These are phyloP conservation scores for Onthophagus taurus DNA, from an alignment of 1,140 invertebrate species.

Conservation along the genomic window DNA sequence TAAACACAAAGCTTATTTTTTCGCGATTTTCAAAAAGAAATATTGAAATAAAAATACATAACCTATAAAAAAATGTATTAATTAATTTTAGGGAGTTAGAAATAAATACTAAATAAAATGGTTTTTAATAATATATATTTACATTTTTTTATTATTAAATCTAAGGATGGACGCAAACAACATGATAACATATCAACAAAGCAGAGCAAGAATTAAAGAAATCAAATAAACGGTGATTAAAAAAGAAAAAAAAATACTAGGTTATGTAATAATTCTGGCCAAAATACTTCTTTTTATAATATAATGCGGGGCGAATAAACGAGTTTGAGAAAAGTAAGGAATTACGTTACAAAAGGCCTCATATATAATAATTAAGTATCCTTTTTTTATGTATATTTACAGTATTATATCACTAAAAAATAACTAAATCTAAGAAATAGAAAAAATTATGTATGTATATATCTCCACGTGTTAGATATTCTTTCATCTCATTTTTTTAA, in stretches of 20 bases:
- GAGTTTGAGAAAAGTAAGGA: conserved; percentile 24
- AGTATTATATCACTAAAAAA: conserved; percentile 22
- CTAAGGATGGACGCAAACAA: conserved; percentile 36
- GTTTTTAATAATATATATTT: conserved; percentile 39
- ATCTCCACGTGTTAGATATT: conserved; percentile 2
- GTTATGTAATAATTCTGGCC: conserved; percentile 5
- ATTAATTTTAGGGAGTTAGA: too few relatives aligned
- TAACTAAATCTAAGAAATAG: conserved; percentile 27
- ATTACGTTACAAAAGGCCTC: conserved; percentile 13
- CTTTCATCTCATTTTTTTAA: conserved; percentile 4
- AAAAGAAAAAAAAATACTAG: conserved; percentile 16
- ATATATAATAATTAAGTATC: conserved; percentile 11
- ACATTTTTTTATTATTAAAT: conserved; percentile 27
- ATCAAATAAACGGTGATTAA: conserved; percentile 18
- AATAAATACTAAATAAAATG: too few relatives aligned
- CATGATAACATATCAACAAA: conserved; percentile 32
- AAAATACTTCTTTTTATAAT: conserved; percentile 14
- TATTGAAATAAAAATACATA: too few relatives aligned
- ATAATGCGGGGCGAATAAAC: conserved; percentile 14
- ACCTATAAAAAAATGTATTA: too few relatives aligned
- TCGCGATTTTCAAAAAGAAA: background rate
- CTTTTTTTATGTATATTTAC: conserved; percentile 2
- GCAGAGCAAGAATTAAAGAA: conserved; percentile 26
- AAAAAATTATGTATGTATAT: conserved; percentile 14
- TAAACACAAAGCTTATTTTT: background rate